Percentiles rank a stretch among this genome's conserved stretches.
These are phyloP conservation scores for Drosophila nasuta DNA, from an alignment of 1,140 invertebrate species.

Conservation along the genomic window DNA sequence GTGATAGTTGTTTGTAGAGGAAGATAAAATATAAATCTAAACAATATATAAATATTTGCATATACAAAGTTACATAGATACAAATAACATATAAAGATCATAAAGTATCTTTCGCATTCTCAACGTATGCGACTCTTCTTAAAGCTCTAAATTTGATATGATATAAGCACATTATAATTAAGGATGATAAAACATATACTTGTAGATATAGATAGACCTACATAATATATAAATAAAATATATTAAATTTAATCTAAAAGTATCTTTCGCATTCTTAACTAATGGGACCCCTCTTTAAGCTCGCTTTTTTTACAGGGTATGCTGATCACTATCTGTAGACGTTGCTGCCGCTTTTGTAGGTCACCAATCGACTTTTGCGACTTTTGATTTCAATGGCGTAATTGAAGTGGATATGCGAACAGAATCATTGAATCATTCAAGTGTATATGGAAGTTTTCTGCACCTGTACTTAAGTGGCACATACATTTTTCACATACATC, in stretches of 20 bases:
- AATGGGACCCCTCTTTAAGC: not conserved
- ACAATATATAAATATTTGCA: too few relatives aligned
- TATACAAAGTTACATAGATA: too few relatives aligned
- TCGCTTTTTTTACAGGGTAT: slow-evolving; percentile 27
- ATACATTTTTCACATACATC: slow-evolving; percentile 41
- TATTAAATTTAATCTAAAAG: not conserved
- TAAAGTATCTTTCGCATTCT: too few relatives aligned
- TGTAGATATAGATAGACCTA: too few relatives aligned
- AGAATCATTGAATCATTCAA: slow-evolving; percentile 23
- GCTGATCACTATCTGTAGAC: slow-evolving; percentile 26
- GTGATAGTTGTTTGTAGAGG: not conserved
- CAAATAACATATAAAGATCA: too few relatives aligned
- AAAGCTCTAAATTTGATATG: too few relatives aligned
- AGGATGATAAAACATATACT: too few relatives aligned
- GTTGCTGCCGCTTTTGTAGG: slow-evolving; percentile 57
- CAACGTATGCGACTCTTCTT: too few relatives aligned
- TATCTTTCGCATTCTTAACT: not conserved
- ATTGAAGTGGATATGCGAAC: slow-evolving; percentile 32
- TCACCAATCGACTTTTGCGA: slow-evolving; percentile 54
- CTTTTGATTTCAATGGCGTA: slow-evolving; percentile 72
- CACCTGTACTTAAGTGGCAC: slow-evolving; percentile 41
- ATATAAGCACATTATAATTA: too few relatives aligned
- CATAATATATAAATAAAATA: too few relatives aligned
- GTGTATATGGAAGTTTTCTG: slow-evolving; percentile 25
- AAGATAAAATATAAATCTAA: not conserved